A percentile compares a stretch with the other conserved stretches of the same genome.
These are phyloP conservation scores for Eidolon helvum DNA, from an alignment of 2,113 vertebrate genomes.

Conservation along the genomic window DNA sequence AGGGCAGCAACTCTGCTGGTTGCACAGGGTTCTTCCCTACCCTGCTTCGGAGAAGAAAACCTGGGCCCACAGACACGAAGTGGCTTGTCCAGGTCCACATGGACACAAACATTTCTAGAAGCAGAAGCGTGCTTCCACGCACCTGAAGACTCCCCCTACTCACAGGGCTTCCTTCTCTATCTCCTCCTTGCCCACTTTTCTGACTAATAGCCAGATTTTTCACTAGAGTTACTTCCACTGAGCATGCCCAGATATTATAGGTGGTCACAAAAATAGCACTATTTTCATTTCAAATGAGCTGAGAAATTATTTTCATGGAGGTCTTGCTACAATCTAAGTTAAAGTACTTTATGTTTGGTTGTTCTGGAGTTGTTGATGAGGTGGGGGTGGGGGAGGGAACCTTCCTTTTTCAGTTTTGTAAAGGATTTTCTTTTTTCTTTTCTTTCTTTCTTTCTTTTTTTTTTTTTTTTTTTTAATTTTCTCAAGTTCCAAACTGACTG, in stretches of 20 bases:
- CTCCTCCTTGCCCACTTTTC: background rate
- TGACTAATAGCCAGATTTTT: background rate
- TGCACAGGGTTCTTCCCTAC: rapidly evolving
- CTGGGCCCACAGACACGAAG: background rate
- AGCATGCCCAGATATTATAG: conserved; percentile 19
- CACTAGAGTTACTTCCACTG: background rate
- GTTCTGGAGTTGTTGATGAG: conserved; percentile 3
- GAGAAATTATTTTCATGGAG: conserved; percentile 41
- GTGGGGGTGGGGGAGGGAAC: background rate
- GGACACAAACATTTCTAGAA: background rate
- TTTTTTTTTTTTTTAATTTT: background rate
- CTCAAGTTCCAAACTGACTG: background rate
- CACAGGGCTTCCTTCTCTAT: background rate
- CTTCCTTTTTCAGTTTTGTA: conserved; percentile 48
- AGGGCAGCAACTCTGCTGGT: background rate
- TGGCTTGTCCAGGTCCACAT: background rate
- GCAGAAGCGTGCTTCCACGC: rapidly evolving
- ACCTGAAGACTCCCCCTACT: too few relatives aligned
- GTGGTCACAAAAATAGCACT: conserved; percentile 29
- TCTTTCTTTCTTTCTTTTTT: too few relatives aligned
- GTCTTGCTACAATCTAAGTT: conserved; percentile 9
- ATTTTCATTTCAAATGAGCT: conserved; percentile 59
- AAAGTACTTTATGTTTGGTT: conserved; percentile 38
- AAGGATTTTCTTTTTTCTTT: background rate
- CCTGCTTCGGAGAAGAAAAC: background rate